Evolutionary conservation across 2,888 invertebrate species (phyloP), one percentile per base, ranked within the genome.

Genomic region (Nomada hirtipes): DNA sequence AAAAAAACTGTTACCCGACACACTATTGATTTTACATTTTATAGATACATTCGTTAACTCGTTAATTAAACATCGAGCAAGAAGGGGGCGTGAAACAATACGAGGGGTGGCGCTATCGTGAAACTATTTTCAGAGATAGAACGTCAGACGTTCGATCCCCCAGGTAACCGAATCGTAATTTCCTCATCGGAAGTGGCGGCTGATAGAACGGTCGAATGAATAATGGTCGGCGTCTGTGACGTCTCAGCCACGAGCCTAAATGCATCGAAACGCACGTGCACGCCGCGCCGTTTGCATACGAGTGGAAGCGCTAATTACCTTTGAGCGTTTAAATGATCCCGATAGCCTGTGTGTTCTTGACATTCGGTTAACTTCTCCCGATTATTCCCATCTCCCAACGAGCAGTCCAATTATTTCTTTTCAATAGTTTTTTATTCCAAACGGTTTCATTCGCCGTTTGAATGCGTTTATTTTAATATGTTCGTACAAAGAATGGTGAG

Each of bases 131-230:
- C 82, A 68, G 81, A 63, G 76, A 67, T 52, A 55, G 23, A 36
- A 73, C 63, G 82, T 60, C 52, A 68, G 71, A 81, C 76, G 71
- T 60, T 76, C 61, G 76, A 75, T 63, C 61, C 13, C 20, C 52
- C 69, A 72, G 63, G 65, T 68, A 70, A 59, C 63, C 67, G 73
- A 84, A 67, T 76, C 64, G 70, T 78, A 86, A 86, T 86, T 83
- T 79, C 76, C 83, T 73, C 59, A 42, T 13, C 75, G 77, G 70
- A 86, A 86, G 57, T 59, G 67, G 68, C 50, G n/a, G 64, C 77
- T 63, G 72, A 84, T 84, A 84, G 87, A 81, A 74, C 67, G 74
- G 55, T 67, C 47, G 70, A 75, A 73, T 86, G 86, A 86, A 76
- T 86, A 78, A 86, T 86, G 68, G 72, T 13, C 53, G 75, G 52